A percentile compares a stretch with the other conserved stretches of the same genome.
phyloP scores from a whole-genome alignment of 2,797 vertebrate species.

The Falco columbarius region DNA sequence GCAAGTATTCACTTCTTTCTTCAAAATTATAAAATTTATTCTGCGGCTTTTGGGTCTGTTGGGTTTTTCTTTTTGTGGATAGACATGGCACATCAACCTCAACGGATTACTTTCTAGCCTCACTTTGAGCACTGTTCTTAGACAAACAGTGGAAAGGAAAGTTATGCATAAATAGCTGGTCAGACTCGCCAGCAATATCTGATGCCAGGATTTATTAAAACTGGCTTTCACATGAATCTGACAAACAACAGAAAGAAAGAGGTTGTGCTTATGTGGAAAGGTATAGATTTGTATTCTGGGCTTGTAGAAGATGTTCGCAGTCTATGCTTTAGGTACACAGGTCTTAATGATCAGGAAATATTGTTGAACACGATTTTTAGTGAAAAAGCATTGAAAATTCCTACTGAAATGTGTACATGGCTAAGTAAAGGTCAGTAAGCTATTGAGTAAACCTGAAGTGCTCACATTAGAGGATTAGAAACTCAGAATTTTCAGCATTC shows the following conservation, averaged over 20 bases:
- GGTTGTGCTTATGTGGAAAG: background rate
- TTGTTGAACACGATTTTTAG: constrained; percentile 69
- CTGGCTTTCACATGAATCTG: background rate
- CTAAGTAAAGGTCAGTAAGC: constrained; percentile 69
- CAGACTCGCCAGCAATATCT: background rate
- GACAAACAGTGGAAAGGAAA: background rate
- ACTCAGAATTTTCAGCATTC: constrained; percentile 44
- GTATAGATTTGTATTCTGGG: constrained; percentile 47
- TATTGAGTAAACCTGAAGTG: constrained; percentile 61
- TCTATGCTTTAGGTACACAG: constrained; percentile 56
- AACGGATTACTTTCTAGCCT: background rate
- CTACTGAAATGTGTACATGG: constrained; percentile 57
- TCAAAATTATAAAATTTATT: background rate
- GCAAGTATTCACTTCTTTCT: background rate
- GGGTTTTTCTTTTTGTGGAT: background rate
- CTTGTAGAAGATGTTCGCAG: background rate
- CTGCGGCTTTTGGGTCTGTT: background rate
- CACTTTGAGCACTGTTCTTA: background rate
- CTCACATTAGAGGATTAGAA: constrained; percentile 61
- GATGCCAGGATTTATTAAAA: background rate
- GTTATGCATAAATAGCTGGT: background rate
- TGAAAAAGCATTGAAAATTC: constrained; percentile 63
- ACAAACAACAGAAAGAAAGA: background rate
- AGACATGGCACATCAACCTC: background rate
- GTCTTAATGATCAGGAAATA: constrained; percentile 65